Evolutionary conservation across 2,888 invertebrate genomes (phyloP).

Genomic region (Orthosia gracilis): DNA sequence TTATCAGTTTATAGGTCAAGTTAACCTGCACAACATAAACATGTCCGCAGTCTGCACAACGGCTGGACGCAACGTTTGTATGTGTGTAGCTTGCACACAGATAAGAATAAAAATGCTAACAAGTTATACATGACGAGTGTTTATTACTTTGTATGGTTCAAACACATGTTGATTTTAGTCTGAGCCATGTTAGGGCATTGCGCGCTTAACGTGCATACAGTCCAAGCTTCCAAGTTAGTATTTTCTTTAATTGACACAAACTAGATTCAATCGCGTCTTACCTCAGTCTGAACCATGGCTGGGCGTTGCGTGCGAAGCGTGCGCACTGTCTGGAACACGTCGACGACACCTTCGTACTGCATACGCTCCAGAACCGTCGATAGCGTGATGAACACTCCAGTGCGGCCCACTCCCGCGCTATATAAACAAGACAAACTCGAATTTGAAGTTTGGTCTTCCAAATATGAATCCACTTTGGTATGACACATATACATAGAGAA

Average conservation of each 20-base stretch:
- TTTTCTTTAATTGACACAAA: too few species aligned
- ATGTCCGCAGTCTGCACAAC: too few species aligned
- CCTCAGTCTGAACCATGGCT: constrained; percentile 99
- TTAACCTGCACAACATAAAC: too few species aligned
- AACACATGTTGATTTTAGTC: too few species aligned
- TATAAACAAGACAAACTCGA: not conserved
- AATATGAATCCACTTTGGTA: not conserved
- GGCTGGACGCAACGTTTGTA: too few species aligned
- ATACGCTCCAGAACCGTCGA: constrained; percentile 99
- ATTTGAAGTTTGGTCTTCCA: not conserved
- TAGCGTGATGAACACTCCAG: constrained; percentile 99
- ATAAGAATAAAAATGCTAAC: too few species aligned
- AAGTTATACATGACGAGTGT: too few species aligned
- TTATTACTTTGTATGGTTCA: too few species aligned
- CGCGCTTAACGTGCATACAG: constrained; percentile 98
- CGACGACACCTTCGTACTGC: constrained; percentile 99
- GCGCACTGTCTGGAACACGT: constrained; percentile 99
- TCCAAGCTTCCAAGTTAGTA: too few species aligned
- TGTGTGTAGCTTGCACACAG: too few species aligned
- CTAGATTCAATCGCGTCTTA: constrained; percentile 75
- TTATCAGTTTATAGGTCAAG: too few species aligned
- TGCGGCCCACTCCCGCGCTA: constrained; percentile 99
- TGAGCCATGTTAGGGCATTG: constrained; percentile 92
- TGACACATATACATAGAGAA: not conserved
- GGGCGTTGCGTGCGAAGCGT: constrained; percentile 99